Evolutionary conservation across 2,888 invertebrate species (phyloP).

Genomic region (Hyppa rectilinea): DNA sequence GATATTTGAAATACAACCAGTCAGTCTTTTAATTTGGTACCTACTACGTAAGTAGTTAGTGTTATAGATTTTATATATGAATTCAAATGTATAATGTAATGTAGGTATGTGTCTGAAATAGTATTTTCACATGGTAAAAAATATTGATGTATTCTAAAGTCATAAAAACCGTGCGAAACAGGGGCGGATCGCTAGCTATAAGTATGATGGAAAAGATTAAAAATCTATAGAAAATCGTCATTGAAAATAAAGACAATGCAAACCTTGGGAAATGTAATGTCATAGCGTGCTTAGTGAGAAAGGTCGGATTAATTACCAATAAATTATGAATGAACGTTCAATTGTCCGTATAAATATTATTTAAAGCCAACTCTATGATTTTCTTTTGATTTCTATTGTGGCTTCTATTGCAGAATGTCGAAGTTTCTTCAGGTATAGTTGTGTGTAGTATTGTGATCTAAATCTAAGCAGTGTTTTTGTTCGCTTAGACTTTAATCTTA

Average conservation of each 20-base stretch:
- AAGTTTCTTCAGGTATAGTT: slow-evolving; percentile 58
- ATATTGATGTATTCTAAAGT: background rate
- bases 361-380: slow-evolving; percentile 50
- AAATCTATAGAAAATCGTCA: slow-evolving; percentile 43
- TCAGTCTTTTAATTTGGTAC: no score
- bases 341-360: slow-evolving; percentile 45
- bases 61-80: no score
- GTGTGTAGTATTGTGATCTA: slow-evolving; percentile 20
- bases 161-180: background rate
- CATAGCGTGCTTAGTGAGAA: slow-evolving; percentile 54
- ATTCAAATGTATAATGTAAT: background rate
- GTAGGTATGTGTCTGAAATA: no score
- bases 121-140: background rate
- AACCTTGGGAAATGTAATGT: slow-evolving; percentile 56
- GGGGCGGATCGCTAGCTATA: background rate
- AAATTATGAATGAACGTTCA: slow-evolving; percentile 41
- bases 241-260: slow-evolving; percentile 61
- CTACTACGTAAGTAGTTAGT: no score
- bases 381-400: slow-evolving; percentile 59
- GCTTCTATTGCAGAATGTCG: slow-evolving; percentile 63
- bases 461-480: slow-evolving; percentile 1
- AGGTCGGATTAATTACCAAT: slow-evolving; percentile 48
- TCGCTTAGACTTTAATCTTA: background rate
- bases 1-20: no score
- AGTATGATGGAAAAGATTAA: slow-evolving; percentile 10